These are phyloP conservation scores for Esox lucius DNA, from an alignment of 2,797 vertebrate genomes.

Conservation along the genomic window DNA sequence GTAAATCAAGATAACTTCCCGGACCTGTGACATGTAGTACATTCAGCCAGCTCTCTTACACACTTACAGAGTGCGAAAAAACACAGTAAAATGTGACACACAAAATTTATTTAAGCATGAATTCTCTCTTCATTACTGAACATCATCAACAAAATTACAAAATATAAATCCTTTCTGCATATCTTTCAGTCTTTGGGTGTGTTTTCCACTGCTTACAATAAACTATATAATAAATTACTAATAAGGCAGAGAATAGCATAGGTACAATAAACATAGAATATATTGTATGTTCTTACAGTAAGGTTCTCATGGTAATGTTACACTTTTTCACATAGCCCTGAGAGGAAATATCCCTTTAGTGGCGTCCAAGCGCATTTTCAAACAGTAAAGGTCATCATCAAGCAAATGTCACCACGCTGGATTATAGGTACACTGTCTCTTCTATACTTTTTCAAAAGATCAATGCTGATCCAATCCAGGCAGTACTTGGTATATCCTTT, in stretches of 20 bases:
- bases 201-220: constrained; percentile 76
- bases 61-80: background rate
- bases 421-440: constrained; percentile 54
- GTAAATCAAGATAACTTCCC: background rate
- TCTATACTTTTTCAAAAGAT: background rate
- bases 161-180: constrained; percentile 71
- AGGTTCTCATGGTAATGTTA: constrained; percentile 42
- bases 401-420: constrained; percentile 64
- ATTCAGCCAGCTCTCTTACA: background rate
- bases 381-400: constrained; percentile 53
- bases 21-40: background rate
- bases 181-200: constrained; percentile 68
- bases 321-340: constrained; percentile 38
- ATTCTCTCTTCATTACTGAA: constrained; percentile 27
- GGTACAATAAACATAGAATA: constrained; percentile 37
- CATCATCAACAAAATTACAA: constrained; percentile 61
- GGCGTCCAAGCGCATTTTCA: constrained; percentile 63
- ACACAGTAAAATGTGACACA: constrained; percentile 49
- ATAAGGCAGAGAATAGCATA: constrained; percentile 67
- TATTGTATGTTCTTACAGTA: constrained; percentile 20
- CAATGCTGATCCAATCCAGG: background rate
- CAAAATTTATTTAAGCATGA: constrained; percentile 52
- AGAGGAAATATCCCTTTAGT: constrained; percentile 42
- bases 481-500: background rate
- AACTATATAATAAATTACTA: constrained; percentile 88